Conservation (phyloP, 2,888 invertebrate species). For the Hemithea aestivaria region DNA sequence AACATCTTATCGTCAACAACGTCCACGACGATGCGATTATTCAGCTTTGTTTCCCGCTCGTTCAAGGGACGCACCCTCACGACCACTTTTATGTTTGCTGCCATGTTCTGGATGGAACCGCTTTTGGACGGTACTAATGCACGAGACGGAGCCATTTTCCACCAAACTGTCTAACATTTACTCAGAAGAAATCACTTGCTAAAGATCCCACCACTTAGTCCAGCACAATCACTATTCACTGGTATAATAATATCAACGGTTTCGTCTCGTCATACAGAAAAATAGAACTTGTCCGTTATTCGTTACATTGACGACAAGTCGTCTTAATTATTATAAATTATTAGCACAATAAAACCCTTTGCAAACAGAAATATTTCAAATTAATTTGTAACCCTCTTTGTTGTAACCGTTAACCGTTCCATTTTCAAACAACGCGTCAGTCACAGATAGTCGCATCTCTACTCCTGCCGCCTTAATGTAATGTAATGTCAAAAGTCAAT, state of each 20-base stretch:
- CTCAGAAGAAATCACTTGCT: too few species aligned
- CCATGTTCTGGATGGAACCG: conserved; percentile 68
- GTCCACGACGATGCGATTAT: conserved; percentile 84
- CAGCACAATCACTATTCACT: conserved; percentile 5
- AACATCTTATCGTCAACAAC: conserved; percentile 87
- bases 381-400: conserved; percentile 37
- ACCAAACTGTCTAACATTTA: neutral
- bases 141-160: conserved; percentile 6
- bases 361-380: conserved; percentile 1
- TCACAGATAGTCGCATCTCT: too few species aligned
- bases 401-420: conserved; percentile 19
- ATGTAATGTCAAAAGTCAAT: too few species aligned
- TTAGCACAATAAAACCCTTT: too few species aligned
- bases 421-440: too few species aligned
- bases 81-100: conserved; percentile 86
- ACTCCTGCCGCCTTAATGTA: too few species aligned
- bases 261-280: too few species aligned
- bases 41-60: conserved; percentile 79
- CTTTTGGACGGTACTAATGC: conserved; percentile 52
- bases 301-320: too few species aligned
- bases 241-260: too few species aligned
- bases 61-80: conserved; percentile 92
- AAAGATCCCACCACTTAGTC: neutral
- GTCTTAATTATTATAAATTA: too few species aligned
- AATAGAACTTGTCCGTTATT: too few species aligned